phyloP scores from a whole-genome alignment of 2,113 vertebrate species.

The Ginglymostoma cirratum region DNA sequence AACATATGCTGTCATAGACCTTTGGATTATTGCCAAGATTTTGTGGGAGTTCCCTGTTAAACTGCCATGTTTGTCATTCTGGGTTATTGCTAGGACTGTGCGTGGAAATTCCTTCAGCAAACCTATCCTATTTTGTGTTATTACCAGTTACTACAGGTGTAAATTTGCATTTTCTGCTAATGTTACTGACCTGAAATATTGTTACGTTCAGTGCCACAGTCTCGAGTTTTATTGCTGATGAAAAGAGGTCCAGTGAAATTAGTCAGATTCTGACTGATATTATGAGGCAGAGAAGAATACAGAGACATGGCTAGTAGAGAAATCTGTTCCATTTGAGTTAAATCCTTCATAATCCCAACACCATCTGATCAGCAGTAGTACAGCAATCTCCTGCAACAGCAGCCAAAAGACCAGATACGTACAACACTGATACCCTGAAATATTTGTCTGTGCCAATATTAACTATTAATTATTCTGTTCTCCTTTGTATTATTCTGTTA shows the following conservation, averaged over 20 bases:
- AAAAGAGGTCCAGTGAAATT: conserved; percentile 60
- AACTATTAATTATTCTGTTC: not conserved
- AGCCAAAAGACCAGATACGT: not conserved
- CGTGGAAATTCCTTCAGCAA: too few relatives aligned
- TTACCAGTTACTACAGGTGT: not conserved
- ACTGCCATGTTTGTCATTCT: not conserved
- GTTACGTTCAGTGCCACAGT: conserved; percentile 49
- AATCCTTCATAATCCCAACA: conserved; percentile 17
- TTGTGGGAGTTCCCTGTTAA: not conserved
- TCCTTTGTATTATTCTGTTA: not conserved
- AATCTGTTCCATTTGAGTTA: not conserved
- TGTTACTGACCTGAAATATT: conserved; percentile 55
- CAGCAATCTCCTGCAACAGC: not conserved
- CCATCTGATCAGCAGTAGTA: conserved; percentile 9
- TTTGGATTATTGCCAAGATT: not conserved
- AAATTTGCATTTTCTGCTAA: not conserved
- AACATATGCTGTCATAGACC: not conserved
- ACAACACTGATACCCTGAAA: not conserved
- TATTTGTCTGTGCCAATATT: not conserved
- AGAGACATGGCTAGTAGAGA: conserved; percentile 42
- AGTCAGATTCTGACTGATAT: conserved; percentile 58
- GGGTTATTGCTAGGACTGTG: not conserved
- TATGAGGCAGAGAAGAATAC: conserved; percentile 48
- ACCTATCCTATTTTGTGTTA: not conserved
- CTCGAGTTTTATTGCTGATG: conserved; percentile 62